A percentile compares a stretch with the other conserved stretches of the same genome.
Evolutionary conservation across 2,113 vertebrate species (phyloP).

Genomic region (Harpagus bidentatus): DNA sequence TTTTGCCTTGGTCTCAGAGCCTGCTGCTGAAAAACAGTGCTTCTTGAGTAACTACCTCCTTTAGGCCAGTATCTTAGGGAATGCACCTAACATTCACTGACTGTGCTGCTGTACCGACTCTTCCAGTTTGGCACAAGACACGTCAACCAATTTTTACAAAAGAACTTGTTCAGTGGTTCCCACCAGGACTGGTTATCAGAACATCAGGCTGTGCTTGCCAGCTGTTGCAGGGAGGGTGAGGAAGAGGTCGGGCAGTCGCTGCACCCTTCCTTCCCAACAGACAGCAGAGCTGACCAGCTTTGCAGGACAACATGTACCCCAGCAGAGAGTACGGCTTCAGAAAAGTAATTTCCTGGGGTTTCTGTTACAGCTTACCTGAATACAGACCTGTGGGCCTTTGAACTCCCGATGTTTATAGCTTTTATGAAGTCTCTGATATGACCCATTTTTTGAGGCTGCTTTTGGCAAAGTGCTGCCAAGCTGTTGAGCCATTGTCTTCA

Average conservation of each 20-base stretch:
- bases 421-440: not conserved
- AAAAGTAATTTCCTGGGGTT: not conserved
- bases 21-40: not conserved
- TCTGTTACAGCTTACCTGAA: not conserved
- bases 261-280: not conserved
- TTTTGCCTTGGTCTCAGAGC: not conserved
- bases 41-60: not conserved
- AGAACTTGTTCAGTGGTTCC: not conserved
- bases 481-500: fast-evolving
- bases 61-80: not conserved
- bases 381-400: not conserved
- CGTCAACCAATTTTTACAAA: not conserved
- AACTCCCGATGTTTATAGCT: not conserved
- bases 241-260: not conserved
- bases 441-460: not conserved
- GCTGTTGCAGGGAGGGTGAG: not conserved
- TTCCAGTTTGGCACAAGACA: not conserved
- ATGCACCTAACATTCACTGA: not conserved
- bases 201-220: not conserved
- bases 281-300: not conserved
- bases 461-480: not conserved
- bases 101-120: not conserved
- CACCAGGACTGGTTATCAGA: not conserved
- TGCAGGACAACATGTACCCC: not conserved
- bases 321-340: not conserved